Evolutionary conservation across 2,797 vertebrate genomes (phyloP).

Genomic region (Staurois parvus): DNA sequence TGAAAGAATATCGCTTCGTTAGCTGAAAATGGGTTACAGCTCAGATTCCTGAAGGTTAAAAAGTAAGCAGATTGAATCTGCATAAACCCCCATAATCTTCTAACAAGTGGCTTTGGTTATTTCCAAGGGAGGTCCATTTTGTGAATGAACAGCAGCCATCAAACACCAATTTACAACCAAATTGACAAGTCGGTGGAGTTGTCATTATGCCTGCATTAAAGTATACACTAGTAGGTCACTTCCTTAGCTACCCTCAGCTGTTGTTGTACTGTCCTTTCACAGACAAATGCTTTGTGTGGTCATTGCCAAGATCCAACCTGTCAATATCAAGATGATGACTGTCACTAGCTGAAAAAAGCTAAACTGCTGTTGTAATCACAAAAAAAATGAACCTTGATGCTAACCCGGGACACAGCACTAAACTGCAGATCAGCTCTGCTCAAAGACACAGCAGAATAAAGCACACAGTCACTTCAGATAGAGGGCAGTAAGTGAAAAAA

Average conservation of each 20-base stretch:
- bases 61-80: slow-evolving; percentile 8
- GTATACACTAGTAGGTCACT: not conserved
- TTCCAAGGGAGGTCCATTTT: slow-evolving; percentile 22
- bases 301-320: not conserved
- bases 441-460: slow-evolving; percentile 26
- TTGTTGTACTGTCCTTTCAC: not conserved
- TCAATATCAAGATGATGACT: not conserved
- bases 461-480: slow-evolving; percentile 11
- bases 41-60: slow-evolving; percentile 12
- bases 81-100: slow-evolving; percentile 8
- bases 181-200: not conserved
- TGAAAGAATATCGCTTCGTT: not conserved
- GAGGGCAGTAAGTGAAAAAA: slow-evolving; percentile 27
- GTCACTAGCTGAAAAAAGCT: not conserved
- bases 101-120: not conserved
- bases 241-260: not conserved
- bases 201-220: not conserved
- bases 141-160: not conserved
- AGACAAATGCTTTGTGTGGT: not conserved
- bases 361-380: too few species aligned
- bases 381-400: slow-evolving; percentile 9
- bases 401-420: slow-evolving; percentile 15
- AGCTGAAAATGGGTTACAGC: slow-evolving; percentile 28
- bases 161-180: not conserved
- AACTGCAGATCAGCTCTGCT: slow-evolving; percentile 42